phyloP scores from a whole-genome alignment of 2,797 vertebrate genomes.

The Antennarius maculatus region DNA sequence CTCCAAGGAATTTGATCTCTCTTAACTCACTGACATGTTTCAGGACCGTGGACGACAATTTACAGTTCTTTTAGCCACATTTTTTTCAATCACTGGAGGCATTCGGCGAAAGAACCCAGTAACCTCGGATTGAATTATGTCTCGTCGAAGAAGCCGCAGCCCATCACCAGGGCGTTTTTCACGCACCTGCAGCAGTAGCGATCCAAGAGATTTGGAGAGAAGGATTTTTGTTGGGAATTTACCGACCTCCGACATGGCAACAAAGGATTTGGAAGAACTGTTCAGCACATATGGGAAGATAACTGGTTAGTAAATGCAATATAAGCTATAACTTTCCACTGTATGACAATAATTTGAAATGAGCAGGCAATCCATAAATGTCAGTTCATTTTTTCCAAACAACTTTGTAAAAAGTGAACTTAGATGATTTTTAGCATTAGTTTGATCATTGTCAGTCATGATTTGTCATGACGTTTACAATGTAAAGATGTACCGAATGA shows the following conservation, averaged over 20 bases:
- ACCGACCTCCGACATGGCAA: conserved; percentile 88
- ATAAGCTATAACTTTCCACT: conserved; percentile 32
- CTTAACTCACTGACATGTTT: conserved; percentile 79
- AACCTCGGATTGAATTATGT: conserved; percentile 78
- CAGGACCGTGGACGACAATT: conserved; percentile 76
- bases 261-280: conserved; percentile 90
- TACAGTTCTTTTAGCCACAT: conserved; percentile 54
- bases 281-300: conserved; percentile 89
- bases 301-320: conserved; percentile 85
- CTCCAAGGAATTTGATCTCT: conserved; percentile 77
- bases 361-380: conserved; percentile 26
- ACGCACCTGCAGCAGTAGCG: conserved; percentile 85
- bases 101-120: conserved; percentile 56
- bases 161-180: conserved; percentile 65
- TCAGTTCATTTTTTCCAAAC: background rate
- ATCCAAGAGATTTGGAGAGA: conserved; percentile 89
- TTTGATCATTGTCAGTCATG: background rate
- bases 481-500: conserved; percentile 10
- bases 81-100: conserved; percentile 66
- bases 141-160: conserved; percentile 86
- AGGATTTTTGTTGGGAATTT: conserved; percentile 94
- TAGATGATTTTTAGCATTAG: conserved; percentile 8
- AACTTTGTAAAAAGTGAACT: background rate
- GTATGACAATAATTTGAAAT: conserved; percentile 22
- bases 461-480: conserved; percentile 26